Conservation (phyloP, 2,888 invertebrate species). For the Archips xylosteana region DNA sequence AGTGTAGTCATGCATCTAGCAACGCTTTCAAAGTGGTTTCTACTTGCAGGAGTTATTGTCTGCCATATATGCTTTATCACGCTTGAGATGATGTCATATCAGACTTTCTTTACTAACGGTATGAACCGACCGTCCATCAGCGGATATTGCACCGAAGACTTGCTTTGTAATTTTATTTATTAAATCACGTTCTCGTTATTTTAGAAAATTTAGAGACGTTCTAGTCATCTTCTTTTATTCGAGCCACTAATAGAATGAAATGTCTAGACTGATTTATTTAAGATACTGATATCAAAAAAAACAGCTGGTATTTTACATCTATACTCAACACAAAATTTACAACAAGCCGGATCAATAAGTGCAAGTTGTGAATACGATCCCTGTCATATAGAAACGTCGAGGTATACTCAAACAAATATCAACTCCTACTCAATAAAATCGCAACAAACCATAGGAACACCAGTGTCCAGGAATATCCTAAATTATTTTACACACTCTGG, state of each 20-base stretch:
- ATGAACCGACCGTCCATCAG: not conserved
- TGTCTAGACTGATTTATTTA: no score
- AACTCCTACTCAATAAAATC: not conserved
- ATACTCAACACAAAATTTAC: no score
- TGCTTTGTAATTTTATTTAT: not conserved
- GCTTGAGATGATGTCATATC: conserved; percentile 8
- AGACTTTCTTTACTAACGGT: conserved; percentile 12
- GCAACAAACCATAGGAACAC: no score
- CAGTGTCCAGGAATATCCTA: not conserved
- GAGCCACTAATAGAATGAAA: no score
- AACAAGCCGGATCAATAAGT: no score
- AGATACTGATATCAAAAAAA: no score
- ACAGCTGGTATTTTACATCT: no score
- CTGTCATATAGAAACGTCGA: not conserved
- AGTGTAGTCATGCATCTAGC: not conserved
- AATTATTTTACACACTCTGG: not conserved
- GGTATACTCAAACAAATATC: not conserved
- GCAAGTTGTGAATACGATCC: not conserved
- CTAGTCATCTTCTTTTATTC: not conserved
- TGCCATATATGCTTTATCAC: conserved; percentile 5
- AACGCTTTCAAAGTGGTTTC: conserved; percentile 3
- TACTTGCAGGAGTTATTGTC: conserved; percentile 9
- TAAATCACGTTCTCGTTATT: not conserved
- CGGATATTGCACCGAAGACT: not conserved
- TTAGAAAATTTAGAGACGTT: not conserved